phyloP scores from a whole-genome alignment of 2,113 vertebrate genomes.

The Tyrannus savana region DNA sequence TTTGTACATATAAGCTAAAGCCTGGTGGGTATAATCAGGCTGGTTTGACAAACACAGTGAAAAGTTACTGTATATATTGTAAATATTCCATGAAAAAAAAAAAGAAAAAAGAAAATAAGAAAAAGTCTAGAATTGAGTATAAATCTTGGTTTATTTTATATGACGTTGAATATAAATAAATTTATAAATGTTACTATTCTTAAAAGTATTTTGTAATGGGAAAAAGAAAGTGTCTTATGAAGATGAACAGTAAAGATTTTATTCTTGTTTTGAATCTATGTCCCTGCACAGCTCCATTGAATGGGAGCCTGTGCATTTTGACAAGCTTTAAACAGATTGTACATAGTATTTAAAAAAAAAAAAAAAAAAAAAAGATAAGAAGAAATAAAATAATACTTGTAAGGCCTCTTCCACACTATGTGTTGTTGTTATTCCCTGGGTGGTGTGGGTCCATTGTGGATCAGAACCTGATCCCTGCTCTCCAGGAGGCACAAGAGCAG shows the following conservation, averaged over 20 bases:
- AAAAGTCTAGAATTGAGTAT: slow-evolving; percentile 19
- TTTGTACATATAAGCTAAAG: slow-evolving; percentile 72
- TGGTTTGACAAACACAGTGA: slow-evolving; percentile 45
- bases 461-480: background rate
- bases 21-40: slow-evolving; percentile 48
- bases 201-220: slow-evolving; percentile 70
- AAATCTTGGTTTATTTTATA: slow-evolving; percentile 75
- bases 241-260: slow-evolving; percentile 56
- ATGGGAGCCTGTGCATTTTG: background rate
- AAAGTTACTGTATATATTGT: slow-evolving; percentile 59
- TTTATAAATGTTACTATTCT: slow-evolving; percentile 73
- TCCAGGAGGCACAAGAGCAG: background rate
- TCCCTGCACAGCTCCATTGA: background rate
- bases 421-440: background rate
- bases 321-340: slow-evolving; percentile 67
- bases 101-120: background rate
- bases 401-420: background rate
- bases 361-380: background rate
- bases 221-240: slow-evolving; percentile 69
- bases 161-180: slow-evolving; percentile 69
- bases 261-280: slow-evolving; percentile 46
- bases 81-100: slow-evolving; percentile 23
- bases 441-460: rapidly evolving
- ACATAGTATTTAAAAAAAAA: slow-evolving; percentile 63
- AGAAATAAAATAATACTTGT: slow-evolving; percentile 51